Evolutionary conservation across 2,113 vertebrate species (phyloP).

Genomic region (Rhabdomys dilectus): DNA sequence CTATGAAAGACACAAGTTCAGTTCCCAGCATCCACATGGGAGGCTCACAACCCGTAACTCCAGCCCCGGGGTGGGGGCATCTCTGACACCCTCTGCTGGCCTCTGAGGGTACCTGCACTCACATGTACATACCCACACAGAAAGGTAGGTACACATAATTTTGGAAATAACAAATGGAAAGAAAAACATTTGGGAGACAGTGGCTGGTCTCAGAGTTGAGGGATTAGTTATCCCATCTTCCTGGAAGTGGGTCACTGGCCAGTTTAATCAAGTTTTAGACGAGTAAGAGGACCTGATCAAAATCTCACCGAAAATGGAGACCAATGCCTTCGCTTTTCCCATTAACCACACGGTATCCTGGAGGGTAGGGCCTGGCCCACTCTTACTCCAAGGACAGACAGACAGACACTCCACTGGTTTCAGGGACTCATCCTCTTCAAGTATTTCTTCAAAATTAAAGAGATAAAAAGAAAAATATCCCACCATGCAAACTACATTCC

Average conservation of each 20-base stretch:
- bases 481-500: background rate
- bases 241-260: background rate
- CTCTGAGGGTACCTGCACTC: background rate
- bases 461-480: background rate
- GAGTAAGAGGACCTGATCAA: background rate
- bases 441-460: conserved; percentile 24
- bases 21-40: background rate
- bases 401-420: background rate
- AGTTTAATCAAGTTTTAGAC: background rate
- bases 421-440: background rate
- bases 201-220: background rate
- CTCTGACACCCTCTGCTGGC: background rate
- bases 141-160: too few species aligned
- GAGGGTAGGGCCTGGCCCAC: background rate
- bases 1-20: background rate
- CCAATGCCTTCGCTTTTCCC: background rate
- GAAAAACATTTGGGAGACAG: background rate
- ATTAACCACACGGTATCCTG: background rate
- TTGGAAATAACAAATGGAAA: background rate
- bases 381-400: background rate
- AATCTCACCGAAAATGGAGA: background rate
- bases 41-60: background rate
- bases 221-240: background rate
- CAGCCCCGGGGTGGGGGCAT: too few species aligned
- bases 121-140: background rate